A percentile compares a stretch with the other conserved stretches of the same genome.
Conservation (phyloP, 1,140 invertebrate species). For the Chrysopa pallens region DNA sequence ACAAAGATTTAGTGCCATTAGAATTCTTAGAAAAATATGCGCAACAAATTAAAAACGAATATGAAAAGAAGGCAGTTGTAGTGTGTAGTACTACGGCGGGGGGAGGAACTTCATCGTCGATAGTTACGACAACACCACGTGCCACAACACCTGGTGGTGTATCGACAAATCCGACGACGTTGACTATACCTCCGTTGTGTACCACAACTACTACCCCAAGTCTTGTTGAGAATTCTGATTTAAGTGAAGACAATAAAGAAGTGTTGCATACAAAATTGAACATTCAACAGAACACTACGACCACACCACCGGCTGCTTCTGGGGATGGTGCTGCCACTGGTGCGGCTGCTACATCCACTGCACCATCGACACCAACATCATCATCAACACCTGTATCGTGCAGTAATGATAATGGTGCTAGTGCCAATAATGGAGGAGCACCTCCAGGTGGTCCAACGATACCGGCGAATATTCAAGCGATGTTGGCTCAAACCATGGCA, state of each 20-base stretch:
- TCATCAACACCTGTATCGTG: slow-evolving; percentile 36
- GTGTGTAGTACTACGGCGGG: slow-evolving; percentile 34
- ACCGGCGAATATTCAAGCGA: slow-evolving; percentile 25
- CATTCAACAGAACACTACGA: slow-evolving; percentile 8
- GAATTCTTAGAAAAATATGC: slow-evolving; percentile 83
- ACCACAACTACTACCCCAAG: slow-evolving; percentile 15
- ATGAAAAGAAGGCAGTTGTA: slow-evolving; percentile 60
- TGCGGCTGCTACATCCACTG: slow-evolving; percentile 33
- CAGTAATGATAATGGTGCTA: slow-evolving; percentile 32
- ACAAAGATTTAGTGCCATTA: slow-evolving; percentile 74
- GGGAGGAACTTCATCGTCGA: slow-evolving; percentile 23
- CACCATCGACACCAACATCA: slow-evolving; percentile 37
- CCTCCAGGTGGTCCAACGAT: slow-evolving; percentile 25
- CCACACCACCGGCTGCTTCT: slow-evolving; percentile 27
- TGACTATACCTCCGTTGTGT: slow-evolving; percentile 5
- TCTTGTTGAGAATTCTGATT: slow-evolving; percentile 29
- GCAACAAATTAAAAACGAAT: slow-evolving; percentile 72
- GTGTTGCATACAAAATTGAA: slow-evolving; percentile 22
- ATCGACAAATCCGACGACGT: slow-evolving; percentile 14
- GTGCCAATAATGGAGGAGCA: slow-evolving; percentile 54
- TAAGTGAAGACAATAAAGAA: slow-evolving; percentile 29
- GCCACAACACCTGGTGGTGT: slow-evolving; percentile 28
- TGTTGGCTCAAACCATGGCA: slow-evolving; percentile 25
- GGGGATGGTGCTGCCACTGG: slow-evolving; percentile 17
- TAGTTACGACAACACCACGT: slow-evolving; percentile 31